Percentiles rank a stretch among this genome's conserved stretches.
Evolutionary conservation across 2,113 vertebrate species (phyloP).

Genomic region (Nerophis lumbriciformis): DNA sequence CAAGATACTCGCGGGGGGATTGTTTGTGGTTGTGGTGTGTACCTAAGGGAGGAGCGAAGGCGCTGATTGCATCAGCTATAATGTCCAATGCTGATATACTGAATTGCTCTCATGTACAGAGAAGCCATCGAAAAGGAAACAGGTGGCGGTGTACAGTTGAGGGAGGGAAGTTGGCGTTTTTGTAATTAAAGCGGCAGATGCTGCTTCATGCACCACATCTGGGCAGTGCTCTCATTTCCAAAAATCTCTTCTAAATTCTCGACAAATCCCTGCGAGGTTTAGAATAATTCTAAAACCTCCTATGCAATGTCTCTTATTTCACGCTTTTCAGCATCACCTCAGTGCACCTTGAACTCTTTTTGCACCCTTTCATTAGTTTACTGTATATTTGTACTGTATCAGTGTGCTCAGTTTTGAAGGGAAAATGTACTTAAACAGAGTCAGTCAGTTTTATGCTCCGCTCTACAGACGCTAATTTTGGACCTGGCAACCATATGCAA

Average conservation of each 20-base stretch:
- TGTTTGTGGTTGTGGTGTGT: constrained; percentile 40
- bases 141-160: constrained; percentile 54
- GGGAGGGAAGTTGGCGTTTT: constrained; percentile 28
- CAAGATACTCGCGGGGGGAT: constrained; percentile 52
- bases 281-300: constrained; percentile 59
- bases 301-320: constrained; percentile 29
- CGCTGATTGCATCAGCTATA: constrained; percentile 63
- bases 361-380: neutral
- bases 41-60: constrained; percentile 24
- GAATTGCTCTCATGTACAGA: constrained; percentile 59
- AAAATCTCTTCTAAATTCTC: constrained; percentile 68
- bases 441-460: constrained; percentile 66
- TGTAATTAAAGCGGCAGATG: constrained; percentile 76
- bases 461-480: constrained; percentile 51
- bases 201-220: constrained; percentile 62
- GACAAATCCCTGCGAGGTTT: constrained; percentile 57
- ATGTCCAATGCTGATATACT: constrained; percentile 54
- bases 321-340: constrained; percentile 29
- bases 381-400: constrained; percentile 6
- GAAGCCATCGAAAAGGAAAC: constrained; percentile 60
- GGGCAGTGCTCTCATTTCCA: constrained; percentile 65
- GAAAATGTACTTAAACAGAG: constrained; percentile 61
- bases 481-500: constrained; percentile 31
- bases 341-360: neutral
- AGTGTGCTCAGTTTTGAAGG: constrained; percentile 63